These are phyloP conservation scores for Myripristis jacobus DNA, from an alignment of 2,797 vertebrate genomes.

Conservation along the genomic window DNA sequence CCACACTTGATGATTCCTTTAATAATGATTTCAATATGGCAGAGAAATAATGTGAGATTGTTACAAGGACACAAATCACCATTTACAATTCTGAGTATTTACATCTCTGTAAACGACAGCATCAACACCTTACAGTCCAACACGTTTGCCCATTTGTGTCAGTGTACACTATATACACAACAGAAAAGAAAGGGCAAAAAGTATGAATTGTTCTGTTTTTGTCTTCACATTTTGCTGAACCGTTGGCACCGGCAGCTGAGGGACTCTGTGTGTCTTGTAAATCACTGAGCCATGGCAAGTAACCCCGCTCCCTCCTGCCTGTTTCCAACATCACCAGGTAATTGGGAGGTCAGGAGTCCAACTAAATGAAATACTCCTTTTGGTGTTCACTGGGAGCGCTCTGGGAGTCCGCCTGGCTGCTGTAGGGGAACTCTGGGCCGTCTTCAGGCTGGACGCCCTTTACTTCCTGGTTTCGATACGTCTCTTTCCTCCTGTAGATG, in stretches of 20 bases:
- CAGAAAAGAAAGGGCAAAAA: conserved; percentile 6
- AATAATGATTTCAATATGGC: conserved; percentile 42
- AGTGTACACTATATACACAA: conserved; percentile 54
- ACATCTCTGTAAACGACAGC: conserved; percentile 64
- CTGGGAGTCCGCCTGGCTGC: conserved; percentile 86
- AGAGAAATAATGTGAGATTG: conserved; percentile 47
- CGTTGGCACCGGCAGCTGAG: conserved; percentile 30
- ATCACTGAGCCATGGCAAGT: conserved; percentile 61
- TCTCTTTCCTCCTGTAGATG: conserved; percentile 88
- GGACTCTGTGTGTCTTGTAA: conserved; percentile 28
- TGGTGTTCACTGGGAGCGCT: conserved; percentile 86
- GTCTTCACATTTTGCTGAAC: conserved; percentile 36
- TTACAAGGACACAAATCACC: conserved; percentile 71
- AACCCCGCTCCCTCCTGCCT: conserved; percentile 44
- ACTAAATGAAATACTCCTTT: conserved; percentile 96
- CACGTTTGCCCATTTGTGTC: conserved; percentile 49
- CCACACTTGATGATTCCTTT: conserved; percentile 23
- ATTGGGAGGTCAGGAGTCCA: conserved; percentile 14
- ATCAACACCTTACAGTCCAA: conserved; percentile 55
- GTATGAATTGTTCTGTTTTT: conserved; percentile 22
- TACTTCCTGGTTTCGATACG: conserved; percentile 87
- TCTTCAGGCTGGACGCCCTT: conserved; percentile 89
- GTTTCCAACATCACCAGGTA: conserved; percentile 41
- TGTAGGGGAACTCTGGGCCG: conserved; percentile 86
- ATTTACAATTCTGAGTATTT: conserved; percentile 78